Evolutionary conservation across 2,888 invertebrate species (phyloP).

Genomic region (Lycaena phlaeas): DNA sequence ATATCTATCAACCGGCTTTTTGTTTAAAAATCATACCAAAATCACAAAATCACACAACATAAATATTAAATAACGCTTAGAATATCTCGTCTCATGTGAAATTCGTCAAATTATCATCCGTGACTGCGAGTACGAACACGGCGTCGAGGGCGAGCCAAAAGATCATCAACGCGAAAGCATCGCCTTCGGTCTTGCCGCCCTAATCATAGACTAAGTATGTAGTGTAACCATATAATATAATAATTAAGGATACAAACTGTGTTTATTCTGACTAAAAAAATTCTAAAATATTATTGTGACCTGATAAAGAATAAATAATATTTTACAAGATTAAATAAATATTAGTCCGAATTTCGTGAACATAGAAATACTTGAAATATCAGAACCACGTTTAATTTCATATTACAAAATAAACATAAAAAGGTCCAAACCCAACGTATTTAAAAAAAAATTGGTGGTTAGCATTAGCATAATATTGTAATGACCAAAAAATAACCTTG

Average conservation of each 20-base stretch:
- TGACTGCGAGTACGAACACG: constrained; percentile 64
- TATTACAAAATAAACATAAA: no score
- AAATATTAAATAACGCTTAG: constrained; percentile 28
- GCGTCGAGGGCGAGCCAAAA: constrained; percentile 60
- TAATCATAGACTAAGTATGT: constrained; percentile 39
- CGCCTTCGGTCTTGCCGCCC: constrained; percentile 44
- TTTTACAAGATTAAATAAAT: no score
- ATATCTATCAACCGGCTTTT: constrained; percentile 34
- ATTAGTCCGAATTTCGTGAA: no score
- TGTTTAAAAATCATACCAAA: constrained; percentile 35
- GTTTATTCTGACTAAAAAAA: constrained; percentile 2
- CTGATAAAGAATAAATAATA: no score
- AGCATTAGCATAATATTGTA: no score
- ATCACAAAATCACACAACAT: constrained; percentile 33
- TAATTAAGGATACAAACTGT: constrained; percentile 31
- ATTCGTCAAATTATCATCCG: constrained; percentile 51
- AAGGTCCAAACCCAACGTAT: no score
- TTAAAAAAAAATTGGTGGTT: no score
- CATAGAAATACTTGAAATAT: no score
- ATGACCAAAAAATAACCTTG: no score
- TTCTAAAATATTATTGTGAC: no score
- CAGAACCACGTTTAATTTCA: no score
- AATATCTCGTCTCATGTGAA: constrained; percentile 51
- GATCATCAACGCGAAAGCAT: constrained; percentile 56
- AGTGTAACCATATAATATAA: not conserved